Base-by-base conservation (phyloP, 2,888 invertebrate genomes). In the Pterostichus niger region DNA sequence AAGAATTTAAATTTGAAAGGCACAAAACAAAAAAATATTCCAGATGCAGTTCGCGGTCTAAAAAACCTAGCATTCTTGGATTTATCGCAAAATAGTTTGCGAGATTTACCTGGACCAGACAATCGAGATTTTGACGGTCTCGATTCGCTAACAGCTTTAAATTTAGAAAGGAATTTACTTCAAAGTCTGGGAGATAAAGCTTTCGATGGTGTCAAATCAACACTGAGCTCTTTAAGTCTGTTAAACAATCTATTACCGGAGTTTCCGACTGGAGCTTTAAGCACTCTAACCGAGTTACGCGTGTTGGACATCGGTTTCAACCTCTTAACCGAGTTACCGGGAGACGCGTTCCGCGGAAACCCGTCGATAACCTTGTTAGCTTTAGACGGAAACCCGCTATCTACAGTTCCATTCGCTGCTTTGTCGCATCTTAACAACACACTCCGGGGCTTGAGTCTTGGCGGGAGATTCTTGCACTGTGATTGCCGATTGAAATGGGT, bases 261-360 rank as follows among this genome's bases (percentile, higher is more conserved):
- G 88, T 97, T 97, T 89, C 98, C 98, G 0, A 94, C 94, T 0
- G 93, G 92, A 61, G 97, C 97, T 6, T 93, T 98, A 86, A 93
- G 93, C 85, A 93, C 93, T 33, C 91, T 98, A 77, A 93, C 93
- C 79, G 97, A 97, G 89, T 91, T 98, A 81, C 93, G 97, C 89
- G 97, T 98, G 9, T 91, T 98, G 85, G 98, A 98, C 89, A 96
- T 98, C 85, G 98, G 98, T 73, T 98, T 98, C 89, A 98, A 98
- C 91, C 92, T 97, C 85, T 91, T 98, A 85, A 96, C 96, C 64
- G 94, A 94, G 86, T 90, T 98, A 85, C 97, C 97, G 9, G 90
- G 92, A 73, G 93, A 95, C 84, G 96, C 97, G 0, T 97, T 98
- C 88, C 90, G 93, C 84, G 95, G 94, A 81, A 96, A 97, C 90